Evolutionary conservation across 2,888 invertebrate species (phyloP).

Genomic region (Macrosoma leucophasiata): DNA sequence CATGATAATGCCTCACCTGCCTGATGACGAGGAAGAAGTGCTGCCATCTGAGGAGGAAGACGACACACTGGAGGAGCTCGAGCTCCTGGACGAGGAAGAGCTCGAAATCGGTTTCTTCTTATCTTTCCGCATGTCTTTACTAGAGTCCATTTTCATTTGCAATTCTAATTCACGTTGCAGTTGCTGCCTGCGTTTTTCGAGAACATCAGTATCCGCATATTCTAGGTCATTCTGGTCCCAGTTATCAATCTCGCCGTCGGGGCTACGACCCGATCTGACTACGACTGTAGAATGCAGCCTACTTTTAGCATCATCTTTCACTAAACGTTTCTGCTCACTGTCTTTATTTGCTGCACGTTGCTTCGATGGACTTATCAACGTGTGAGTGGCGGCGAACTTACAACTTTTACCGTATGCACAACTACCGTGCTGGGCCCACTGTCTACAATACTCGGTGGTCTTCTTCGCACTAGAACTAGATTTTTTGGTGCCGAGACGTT

Average conservation of each 20-base stretch:
- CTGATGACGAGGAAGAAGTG: constrained; percentile 78
- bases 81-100: constrained; percentile 81
- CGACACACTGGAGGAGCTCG: constrained; percentile 78
- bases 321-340: constrained; percentile 64
- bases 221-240: constrained; percentile 88
- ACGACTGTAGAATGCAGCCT: constrained; percentile 79
- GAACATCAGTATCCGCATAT: constrained; percentile 86
- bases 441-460: constrained; percentile 82
- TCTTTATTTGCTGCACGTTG: constrained; percentile 81
- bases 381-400: constrained; percentile 84
- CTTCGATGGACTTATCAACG: constrained; percentile 84
- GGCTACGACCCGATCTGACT: constrained; percentile 74
- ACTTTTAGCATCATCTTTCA: constrained; percentile 79
- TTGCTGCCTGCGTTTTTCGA: constrained; percentile 84
- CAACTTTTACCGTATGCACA: constrained; percentile 87
- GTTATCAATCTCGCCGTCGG: constrained; percentile 81
- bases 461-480: constrained; percentile 68
- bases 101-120: constrained; percentile 81
- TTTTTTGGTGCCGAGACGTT: constrained; percentile 86
- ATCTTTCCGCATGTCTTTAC: constrained; percentile 80
- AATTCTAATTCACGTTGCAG: constrained; percentile 85
- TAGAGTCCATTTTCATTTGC: constrained; percentile 84
- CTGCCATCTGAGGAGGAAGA: constrained; percentile 80
- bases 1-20: constrained; percentile 40
- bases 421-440: constrained; percentile 85